Conservation (phyloP, 2,797 vertebrate genomes). For the Cercopithecus mitis region DNA sequence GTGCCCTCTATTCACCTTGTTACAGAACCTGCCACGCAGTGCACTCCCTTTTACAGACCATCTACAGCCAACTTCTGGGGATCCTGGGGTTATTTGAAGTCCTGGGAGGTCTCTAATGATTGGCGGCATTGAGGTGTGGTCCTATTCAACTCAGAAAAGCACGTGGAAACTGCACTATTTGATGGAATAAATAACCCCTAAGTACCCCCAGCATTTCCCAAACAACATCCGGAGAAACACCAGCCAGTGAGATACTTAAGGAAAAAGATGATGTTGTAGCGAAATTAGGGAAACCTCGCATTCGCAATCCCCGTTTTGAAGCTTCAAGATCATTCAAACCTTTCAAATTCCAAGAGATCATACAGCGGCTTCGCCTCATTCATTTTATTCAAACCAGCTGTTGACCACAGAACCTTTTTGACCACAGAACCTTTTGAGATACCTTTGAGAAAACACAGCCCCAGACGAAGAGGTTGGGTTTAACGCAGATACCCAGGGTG, state of each 20-base stretch:
- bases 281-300: background rate
- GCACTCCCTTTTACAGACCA: too few relatives aligned
- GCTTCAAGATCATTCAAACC: background rate
- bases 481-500: background rate
- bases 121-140: rapidly evolving
- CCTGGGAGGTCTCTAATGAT: background rate
- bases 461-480: background rate
- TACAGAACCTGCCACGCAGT: rapidly evolving
- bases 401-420: background rate
- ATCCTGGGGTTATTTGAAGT: background rate
- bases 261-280: background rate
- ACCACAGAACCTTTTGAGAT: background rate
- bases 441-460: background rate
- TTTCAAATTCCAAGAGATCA: background rate
- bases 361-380: background rate
- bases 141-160: background rate
- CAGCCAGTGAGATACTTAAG: background rate
- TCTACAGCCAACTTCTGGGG: too few relatives aligned
- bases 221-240: background rate
- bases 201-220: background rate
- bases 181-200: background rate
- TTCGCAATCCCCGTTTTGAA: too few relatives aligned
- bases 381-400: background rate
- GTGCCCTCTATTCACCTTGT: background rate
- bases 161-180: rapidly evolving